Percentiles rank a stretch among this genome's conserved stretches.
Conservation (phyloP, 2,113 vertebrate species). For the Malaclemys terrapin region DNA sequence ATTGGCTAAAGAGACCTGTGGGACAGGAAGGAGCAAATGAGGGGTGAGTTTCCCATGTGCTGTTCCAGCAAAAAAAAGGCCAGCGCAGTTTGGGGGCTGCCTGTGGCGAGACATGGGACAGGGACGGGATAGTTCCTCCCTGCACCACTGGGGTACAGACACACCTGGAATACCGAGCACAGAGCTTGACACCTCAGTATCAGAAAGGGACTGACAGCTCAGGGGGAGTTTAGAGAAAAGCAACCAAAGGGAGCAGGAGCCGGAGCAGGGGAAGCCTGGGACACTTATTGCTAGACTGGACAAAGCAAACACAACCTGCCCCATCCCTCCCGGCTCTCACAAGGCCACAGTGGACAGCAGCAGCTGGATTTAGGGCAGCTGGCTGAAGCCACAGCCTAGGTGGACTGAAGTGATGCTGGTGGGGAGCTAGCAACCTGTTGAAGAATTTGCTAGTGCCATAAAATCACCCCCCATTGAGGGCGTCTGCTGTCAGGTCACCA, state of each 20-base stretch:
- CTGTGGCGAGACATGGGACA: not conserved
- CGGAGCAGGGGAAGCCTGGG: no score
- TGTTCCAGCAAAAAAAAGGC: not conserved
- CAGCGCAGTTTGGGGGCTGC: not conserved
- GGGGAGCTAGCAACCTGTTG: not conserved
- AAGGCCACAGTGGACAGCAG: no score
- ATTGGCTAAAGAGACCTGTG: not conserved
- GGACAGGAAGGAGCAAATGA: not conserved
- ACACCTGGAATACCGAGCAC: no score
- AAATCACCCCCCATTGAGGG: not conserved
- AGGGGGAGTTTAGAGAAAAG: not conserved
- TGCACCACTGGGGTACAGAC: not conserved
- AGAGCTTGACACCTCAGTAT: not conserved
- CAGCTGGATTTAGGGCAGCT: no score
- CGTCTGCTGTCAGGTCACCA: not conserved
- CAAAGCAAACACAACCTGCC: no score
- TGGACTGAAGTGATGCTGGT: not conserved
- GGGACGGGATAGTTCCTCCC: no score
- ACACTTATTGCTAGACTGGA: not conserved
- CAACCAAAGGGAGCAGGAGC: no score
- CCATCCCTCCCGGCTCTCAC: no score
- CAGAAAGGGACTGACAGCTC: not conserved
- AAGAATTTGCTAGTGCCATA: not conserved
- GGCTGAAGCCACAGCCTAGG: not conserved
- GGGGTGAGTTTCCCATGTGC: not conserved